phyloP scores from a whole-genome alignment of 2,888 invertebrate species.

The Drosophila ezoana region DNA sequence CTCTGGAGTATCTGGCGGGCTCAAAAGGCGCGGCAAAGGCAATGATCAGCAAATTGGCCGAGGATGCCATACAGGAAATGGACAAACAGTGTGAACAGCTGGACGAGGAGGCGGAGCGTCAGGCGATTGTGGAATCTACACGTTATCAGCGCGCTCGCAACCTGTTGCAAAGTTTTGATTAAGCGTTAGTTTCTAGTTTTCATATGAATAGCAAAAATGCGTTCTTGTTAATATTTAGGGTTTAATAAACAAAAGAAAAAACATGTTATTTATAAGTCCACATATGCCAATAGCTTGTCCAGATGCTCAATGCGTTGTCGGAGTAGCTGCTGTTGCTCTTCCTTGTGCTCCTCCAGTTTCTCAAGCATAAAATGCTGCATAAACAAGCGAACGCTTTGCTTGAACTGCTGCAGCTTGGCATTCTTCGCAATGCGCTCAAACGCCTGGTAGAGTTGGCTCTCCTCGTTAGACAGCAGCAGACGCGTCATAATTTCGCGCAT shows the following conservation, averaged over 20 bases:
- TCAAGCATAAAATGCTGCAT: slow-evolving; percentile 94
- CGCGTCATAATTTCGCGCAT: slow-evolving; percentile 91
- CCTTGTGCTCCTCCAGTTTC: slow-evolving; percentile 68
- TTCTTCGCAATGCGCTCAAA: slow-evolving; percentile 91
- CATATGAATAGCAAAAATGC: slow-evolving; percentile 19
- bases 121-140: slow-evolving; percentile 67
- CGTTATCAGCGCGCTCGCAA: slow-evolving; percentile 83
- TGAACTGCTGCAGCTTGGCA: slow-evolving; percentile 91
- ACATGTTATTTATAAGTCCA: slow-evolving; percentile 70
- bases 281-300: slow-evolving; percentile 88
- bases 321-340: slow-evolving; percentile 86
- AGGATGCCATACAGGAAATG: slow-evolving; percentile 88
- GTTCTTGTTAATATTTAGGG: slow-evolving; percentile 59
- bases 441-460: slow-evolving; percentile 85
- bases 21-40: slow-evolving; percentile 89
- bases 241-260: slow-evolving; percentile 32
- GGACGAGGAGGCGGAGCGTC: slow-evolving; percentile 59
- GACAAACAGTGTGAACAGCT: slow-evolving; percentile 83
- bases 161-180: slow-evolving; percentile 82
- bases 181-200: slow-evolving; percentile 27
- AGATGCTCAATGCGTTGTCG: slow-evolving; percentile 88
- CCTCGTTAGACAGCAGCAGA: slow-evolving; percentile 89
- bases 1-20: slow-evolving; percentile 90
- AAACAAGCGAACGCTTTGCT: slow-evolving; percentile 93
- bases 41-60: slow-evolving; percentile 87